These are phyloP conservation scores for Halocaridina rubra DNA, from an alignment of 2,888 invertebrate species.

Conservation along the genomic window DNA sequence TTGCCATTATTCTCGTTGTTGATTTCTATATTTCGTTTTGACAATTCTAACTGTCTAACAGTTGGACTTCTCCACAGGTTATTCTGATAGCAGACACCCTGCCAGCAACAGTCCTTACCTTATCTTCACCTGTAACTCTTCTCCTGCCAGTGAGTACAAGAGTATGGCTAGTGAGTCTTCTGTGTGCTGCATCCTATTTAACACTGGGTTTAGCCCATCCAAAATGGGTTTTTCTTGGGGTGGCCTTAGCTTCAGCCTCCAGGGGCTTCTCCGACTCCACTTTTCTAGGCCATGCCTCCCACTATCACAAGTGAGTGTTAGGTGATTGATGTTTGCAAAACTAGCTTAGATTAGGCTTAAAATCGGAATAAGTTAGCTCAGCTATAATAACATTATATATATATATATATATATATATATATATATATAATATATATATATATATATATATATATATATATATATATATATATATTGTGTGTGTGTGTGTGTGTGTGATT, in stretches of 20 bases:
- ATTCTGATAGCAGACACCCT: slow-evolving; percentile 55
- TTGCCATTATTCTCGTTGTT: too few relatives aligned
- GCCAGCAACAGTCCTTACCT: slow-evolving; percentile 49
- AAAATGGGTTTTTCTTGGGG: slow-evolving; percentile 43
- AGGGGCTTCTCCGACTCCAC: slow-evolving; percentile 55
- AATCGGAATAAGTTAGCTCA: too few relatives aligned
- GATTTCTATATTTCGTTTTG: too few relatives aligned
- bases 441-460: slow-evolving; percentile 4
- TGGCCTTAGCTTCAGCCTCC: slow-evolving; percentile 50
- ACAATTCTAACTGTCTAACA: too few relatives aligned
- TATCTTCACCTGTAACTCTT: slow-evolving; percentile 39
- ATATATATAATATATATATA: background rate
- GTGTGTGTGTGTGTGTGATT: background rate
- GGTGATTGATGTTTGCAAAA: background rate
- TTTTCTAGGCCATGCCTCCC: slow-evolving; percentile 45
- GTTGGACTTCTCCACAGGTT: too few relatives aligned
- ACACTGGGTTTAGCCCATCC: slow-evolving; percentile 40
- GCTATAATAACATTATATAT: too few relatives aligned
- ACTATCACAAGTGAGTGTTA: slow-evolving; percentile 44
- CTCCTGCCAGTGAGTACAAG: slow-evolving; percentile 22
- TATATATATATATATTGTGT: background rate
- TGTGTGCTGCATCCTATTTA: slow-evolving; percentile 51
- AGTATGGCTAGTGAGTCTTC: slow-evolving; percentile 25
- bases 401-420: background rate
- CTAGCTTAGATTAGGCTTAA: too few relatives aligned